Percentiles rank a stretch among this genome's conserved stretches.
Conservation (phyloP, 2,797 vertebrate species). For the Ctenochaetus hawaiiensis region DNA sequence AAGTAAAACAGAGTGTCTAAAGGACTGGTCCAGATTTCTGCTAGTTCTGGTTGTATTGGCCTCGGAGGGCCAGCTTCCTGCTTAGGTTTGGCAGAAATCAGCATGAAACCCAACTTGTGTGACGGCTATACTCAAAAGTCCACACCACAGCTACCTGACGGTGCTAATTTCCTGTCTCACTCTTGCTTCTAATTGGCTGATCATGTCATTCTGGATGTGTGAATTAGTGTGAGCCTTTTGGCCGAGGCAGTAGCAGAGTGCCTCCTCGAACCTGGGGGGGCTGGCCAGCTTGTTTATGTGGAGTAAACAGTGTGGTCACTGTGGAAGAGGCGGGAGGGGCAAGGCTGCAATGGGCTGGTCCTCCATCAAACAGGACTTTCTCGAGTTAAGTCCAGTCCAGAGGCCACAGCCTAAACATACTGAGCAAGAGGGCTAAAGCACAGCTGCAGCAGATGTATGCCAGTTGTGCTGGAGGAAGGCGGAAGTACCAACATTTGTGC, state of each 20-base stretch:
- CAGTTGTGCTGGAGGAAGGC: conserved; percentile 49
- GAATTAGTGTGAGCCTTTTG: conserved; percentile 69
- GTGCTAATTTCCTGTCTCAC: conserved; percentile 75
- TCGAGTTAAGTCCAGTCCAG: conserved; percentile 59
- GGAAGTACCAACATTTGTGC: conserved; percentile 35
- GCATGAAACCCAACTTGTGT: conserved; percentile 64
- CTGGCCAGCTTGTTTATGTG: conserved; percentile 78
- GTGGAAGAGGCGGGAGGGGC: conserved; percentile 75
- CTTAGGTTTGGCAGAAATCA: conserved; percentile 75
- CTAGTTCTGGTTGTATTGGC: conserved; percentile 69
- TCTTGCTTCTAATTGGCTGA: conserved; percentile 79
- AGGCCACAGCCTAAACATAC: conserved; percentile 54
- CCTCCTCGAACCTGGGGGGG: conserved; percentile 74
- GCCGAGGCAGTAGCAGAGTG: conserved; percentile 53
- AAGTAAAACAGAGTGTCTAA: conserved; percentile 76
- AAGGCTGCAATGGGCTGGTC: conserved; percentile 39
- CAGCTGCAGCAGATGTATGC: conserved; percentile 68
- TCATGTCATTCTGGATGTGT: conserved; percentile 78
- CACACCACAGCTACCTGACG: conserved; percentile 73
- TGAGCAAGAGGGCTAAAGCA: conserved; percentile 40
- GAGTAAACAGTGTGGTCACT: conserved; percentile 85
- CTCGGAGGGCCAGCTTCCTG: conserved; percentile 72
- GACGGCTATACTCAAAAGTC: conserved; percentile 63
- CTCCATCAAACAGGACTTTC: conserved; percentile 72
- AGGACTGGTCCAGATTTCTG: conserved; percentile 64